Evolutionary conservation across 2,113 vertebrate species (phyloP).

Genomic region (Scomber scombrus): DNA sequence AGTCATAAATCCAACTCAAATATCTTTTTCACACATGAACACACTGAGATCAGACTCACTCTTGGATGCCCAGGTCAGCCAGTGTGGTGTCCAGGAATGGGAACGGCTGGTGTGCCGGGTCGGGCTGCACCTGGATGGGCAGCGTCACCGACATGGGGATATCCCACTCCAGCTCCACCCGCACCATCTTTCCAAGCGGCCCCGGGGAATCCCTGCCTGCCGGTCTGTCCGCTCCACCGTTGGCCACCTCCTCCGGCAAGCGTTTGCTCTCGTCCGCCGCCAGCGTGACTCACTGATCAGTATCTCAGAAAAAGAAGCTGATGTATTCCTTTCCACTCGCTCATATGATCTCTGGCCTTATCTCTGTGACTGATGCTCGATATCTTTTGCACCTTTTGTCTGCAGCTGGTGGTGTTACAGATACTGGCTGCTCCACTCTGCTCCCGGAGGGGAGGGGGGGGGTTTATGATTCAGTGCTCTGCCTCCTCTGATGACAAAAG

Average conservation of each 20-base stretch:
- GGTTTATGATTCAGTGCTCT: constrained; percentile 44
- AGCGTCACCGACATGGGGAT: constrained; percentile 78
- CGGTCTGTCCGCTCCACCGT: neutral
- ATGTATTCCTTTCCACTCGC: neutral
- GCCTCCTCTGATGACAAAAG: constrained; percentile 24
- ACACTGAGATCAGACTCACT: constrained; percentile 69
- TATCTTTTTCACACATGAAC: no score
- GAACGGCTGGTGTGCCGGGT: constrained; percentile 72
- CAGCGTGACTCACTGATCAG: constrained; percentile 65
- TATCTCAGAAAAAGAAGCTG: neutral
- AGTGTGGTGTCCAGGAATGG: constrained; percentile 84
- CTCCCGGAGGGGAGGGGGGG: neutral
- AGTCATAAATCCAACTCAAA: neutral
- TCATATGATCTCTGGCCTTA: neutral
- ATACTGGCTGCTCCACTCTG: neutral
- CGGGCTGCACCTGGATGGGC: constrained; percentile 76
- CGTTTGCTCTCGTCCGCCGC: constrained; percentile 63
- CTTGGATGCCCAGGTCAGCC: constrained; percentile 82
- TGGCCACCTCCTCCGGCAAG: constrained; percentile 23
- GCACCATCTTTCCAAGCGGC: constrained; percentile 27
- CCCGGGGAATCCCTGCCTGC: neutral
- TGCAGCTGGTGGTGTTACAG: constrained; percentile 9
- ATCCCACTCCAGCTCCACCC: constrained; percentile 71
- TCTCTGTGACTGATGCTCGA: neutral
- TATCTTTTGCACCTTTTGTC: constrained; percentile 10